Percentiles rank a stretch among this genome's conserved stretches.
Conservation (phyloP, 2,113 vertebrate species). For the Poicephalus meyeri region DNA sequence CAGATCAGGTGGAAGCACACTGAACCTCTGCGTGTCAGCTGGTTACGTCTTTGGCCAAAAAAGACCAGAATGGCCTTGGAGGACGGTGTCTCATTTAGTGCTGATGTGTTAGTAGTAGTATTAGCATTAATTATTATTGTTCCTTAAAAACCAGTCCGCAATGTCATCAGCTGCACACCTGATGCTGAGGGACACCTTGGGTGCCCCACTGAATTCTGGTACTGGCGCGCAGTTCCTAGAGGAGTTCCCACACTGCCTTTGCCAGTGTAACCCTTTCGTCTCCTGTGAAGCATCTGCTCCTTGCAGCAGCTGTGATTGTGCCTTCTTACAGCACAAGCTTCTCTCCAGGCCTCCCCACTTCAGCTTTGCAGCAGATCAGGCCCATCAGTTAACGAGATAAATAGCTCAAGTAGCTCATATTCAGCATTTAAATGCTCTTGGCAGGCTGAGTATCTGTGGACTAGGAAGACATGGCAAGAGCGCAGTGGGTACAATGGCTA, state of each 20-base stretch:
- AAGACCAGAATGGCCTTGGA: neutral
- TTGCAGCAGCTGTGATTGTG: neutral
- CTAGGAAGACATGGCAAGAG: neutral
- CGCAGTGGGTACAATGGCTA: neutral
- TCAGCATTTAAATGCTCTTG: neutral
- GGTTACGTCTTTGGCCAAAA: neutral
- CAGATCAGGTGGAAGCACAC: neutral
- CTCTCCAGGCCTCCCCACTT: neutral
- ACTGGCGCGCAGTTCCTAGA: neutral
- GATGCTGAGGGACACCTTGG: neutral
- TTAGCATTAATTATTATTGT: neutral
- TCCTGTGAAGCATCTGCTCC: neutral
- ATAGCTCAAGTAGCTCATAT: neutral
- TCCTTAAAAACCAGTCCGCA: neutral
- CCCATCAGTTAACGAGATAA: neutral
- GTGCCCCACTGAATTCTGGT: neutral
- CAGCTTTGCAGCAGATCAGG: neutral
- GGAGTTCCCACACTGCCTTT: neutral
- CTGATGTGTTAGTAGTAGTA: neutral
- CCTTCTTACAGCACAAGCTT: neutral
- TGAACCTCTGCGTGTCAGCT: neutral
- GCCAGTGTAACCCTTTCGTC: neutral
- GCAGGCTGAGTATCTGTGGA: neutral
- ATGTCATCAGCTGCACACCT: neutral
- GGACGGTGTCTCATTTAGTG: neutral